These are phyloP conservation scores for Cyanocitta stelleri DNA, from an alignment of 2,113 vertebrate species.

Conservation along the genomic window DNA sequence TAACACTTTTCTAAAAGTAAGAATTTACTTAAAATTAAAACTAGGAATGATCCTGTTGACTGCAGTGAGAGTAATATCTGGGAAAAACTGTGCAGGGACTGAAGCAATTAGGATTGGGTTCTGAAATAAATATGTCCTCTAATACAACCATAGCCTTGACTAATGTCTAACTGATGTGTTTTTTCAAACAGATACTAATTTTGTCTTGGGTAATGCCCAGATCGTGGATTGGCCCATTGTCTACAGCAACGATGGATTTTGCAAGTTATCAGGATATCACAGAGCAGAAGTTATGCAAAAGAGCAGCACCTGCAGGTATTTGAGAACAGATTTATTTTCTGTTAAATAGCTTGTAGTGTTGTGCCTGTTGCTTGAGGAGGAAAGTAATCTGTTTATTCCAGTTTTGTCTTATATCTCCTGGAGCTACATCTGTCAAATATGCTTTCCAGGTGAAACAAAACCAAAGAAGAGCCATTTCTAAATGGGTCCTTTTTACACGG, in stretches of 20 bases:
- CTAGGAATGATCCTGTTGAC: not conserved
- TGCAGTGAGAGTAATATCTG: not conserved
- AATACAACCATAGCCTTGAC: not conserved
- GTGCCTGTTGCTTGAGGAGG: not conserved
- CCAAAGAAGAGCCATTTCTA: not conserved
- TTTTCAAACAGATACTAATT: slow-evolving; percentile 89
- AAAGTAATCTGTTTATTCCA: slow-evolving; percentile 26
- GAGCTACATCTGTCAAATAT: slow-evolving; percentile 9
- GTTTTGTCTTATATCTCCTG: not conserved
- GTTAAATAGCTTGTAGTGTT: slow-evolving; percentile 30
- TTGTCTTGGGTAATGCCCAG: slow-evolving; percentile 96
- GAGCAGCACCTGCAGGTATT: slow-evolving; percentile 97
- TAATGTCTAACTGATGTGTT: slow-evolving; percentile 39
- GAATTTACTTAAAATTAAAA: not conserved
- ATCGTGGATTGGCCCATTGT: slow-evolving; percentile 98
- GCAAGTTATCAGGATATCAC: slow-evolving; percentile 93
- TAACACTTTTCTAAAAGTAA: not conserved
- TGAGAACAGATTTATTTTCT: slow-evolving; percentile 49
- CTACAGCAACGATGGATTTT: slow-evolving; percentile 98
- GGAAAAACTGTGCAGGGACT: not conserved
- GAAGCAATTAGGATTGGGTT: not conserved
- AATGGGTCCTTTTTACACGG: not conserved
- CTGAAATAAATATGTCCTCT: not conserved
- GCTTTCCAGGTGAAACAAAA: slow-evolving; percentile 36
- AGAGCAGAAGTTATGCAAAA: slow-evolving; percentile 98